phyloP scores from a whole-genome alignment of 30 jellyfish, hydroid and myxozoan species.

The Aurelia sp. region DNA sequence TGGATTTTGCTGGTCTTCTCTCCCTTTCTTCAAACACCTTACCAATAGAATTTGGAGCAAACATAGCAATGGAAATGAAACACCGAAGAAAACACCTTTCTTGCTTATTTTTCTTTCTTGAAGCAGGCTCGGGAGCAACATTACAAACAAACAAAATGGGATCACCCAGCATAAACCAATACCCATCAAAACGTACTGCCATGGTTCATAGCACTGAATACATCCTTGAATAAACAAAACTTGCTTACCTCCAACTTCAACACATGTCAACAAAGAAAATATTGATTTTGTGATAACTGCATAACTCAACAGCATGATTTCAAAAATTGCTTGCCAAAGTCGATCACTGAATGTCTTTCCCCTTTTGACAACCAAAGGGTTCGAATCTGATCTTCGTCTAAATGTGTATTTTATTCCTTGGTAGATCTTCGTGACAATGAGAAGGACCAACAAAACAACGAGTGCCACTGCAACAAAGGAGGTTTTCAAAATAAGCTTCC shows the following conservation, averaged over 20 bases:
- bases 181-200: slow-evolving; percentile 39
- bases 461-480: slow-evolving; percentile 1
- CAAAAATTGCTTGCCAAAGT: slow-evolving; percentile 10
- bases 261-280: slow-evolving; percentile 21
- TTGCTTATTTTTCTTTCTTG: slow-evolving; percentile 6
- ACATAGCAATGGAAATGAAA: slow-evolving; percentile 28
- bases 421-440: neutral
- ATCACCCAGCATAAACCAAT: slow-evolving; percentile 16
- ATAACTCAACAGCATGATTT: slow-evolving; percentile 29
- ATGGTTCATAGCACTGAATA: slow-evolving; percentile 25
- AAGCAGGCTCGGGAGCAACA: slow-evolving; percentile 3
- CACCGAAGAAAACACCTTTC: slow-evolving; percentile 14
- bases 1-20: no score
- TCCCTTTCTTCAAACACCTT: neutral
- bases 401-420: no score
- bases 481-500: neutral
- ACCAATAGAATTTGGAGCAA: neutral
- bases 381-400: neutral
- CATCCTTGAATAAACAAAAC: slow-evolving; percentile 41
- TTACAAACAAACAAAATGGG: slow-evolving; percentile 35
- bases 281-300: slow-evolving; percentile 1
- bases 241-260: neutral
- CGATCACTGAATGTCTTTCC: neutral
- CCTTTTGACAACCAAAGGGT: no score
- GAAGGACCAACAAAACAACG: neutral